Evolutionary conservation across 2,888 invertebrate species (phyloP).

Genomic region (Metallyticus violacea): DNA sequence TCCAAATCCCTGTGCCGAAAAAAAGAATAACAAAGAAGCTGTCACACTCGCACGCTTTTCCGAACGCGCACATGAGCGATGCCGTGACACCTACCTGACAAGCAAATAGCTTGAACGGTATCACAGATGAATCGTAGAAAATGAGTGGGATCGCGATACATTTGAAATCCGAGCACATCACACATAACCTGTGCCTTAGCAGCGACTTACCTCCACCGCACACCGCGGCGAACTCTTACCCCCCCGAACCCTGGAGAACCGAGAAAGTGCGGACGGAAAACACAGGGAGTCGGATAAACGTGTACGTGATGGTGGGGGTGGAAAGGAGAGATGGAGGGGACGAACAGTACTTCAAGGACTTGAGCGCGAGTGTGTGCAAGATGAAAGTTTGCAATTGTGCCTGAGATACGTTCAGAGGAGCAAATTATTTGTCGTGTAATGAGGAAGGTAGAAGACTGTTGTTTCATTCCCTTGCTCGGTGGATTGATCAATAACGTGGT

Average conservation of each 20-base stretch:
- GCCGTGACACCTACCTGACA: constrained; percentile 22
- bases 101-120: constrained; percentile 18
- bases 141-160: constrained; percentile 20
- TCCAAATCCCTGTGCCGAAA: constrained; percentile 32
- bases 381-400: constrained; percentile 18
- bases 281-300: constrained; percentile 24
- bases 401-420: constrained; percentile 5
- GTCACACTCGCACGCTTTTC: constrained; percentile 21
- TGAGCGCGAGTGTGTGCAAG: constrained; percentile 18
- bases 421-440: constrained; percentile 13
- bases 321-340: neutral
- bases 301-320: neutral
- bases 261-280: constrained; percentile 47
- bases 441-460: neutral
- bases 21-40: constrained; percentile 25
- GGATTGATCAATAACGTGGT: constrained; percentile 6
- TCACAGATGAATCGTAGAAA: constrained; percentile 27
- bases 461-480: neutral
- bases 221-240: constrained; percentile 17
- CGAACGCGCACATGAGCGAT: neutral
- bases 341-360: constrained; percentile 9
- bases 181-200: constrained; percentile 1
- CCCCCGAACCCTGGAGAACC: constrained; percentile 45
- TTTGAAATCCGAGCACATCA: constrained; percentile 22
- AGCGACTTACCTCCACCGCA: constrained; percentile 24